A percentile compares a stretch with the other conserved stretches of the same genome.
These are phyloP conservation scores for Rhinoraja longicauda DNA, from an alignment of 2,797 vertebrate species.

Conservation along the genomic window DNA sequence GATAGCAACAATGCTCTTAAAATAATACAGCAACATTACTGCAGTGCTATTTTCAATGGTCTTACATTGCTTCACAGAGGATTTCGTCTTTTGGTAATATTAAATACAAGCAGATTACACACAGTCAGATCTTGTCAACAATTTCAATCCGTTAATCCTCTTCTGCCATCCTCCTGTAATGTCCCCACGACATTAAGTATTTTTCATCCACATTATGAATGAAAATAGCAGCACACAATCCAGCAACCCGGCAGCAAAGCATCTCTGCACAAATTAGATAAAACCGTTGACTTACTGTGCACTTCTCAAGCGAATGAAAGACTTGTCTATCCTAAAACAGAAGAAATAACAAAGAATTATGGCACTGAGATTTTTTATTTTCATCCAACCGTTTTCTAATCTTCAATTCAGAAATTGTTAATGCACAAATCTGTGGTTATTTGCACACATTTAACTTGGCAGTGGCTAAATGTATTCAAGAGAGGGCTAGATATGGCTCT, in stretches of 20 bases:
- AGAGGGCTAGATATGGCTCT: no score
- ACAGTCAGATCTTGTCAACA: background rate
- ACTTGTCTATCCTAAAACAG: conserved; percentile 4
- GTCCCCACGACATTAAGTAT: background rate
- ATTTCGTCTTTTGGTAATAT: background rate
- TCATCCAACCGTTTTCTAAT: background rate
- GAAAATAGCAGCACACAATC: background rate
- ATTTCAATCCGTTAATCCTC: background rate
- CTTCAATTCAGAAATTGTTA: background rate
- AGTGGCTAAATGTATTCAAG: background rate
- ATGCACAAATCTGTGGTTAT: background rate
- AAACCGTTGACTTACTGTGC: conserved; percentile 5
- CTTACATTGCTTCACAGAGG: background rate
- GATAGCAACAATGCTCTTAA: no score
- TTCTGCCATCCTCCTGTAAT: background rate
- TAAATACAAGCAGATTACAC: background rate
- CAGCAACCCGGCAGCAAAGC: background rate
- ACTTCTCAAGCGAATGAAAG: conserved; percentile 8
- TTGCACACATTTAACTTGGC: no score
- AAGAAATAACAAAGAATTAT: background rate
- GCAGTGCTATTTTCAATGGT: background rate
- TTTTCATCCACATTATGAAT: background rate
- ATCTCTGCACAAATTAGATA: background rate
- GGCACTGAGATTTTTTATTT: background rate
- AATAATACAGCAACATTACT: background rate